Evolutionary conservation across 2,113 vertebrate genomes (phyloP).

Genomic region (Gallinago paraguaiae): DNA sequence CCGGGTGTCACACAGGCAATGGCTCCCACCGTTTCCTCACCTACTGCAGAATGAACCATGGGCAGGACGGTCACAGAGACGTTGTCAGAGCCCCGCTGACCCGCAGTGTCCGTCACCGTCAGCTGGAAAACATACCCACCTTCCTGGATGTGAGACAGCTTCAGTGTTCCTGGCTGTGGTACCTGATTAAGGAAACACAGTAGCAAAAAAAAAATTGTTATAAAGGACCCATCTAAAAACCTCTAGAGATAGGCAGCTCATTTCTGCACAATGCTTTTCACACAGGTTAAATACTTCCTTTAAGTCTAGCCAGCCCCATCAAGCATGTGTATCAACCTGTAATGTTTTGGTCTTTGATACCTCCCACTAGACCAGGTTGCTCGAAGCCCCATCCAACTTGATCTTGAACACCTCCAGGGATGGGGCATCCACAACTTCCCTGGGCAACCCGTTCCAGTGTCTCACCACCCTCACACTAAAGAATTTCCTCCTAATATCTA

Average conservation of each 20-base stretch:
- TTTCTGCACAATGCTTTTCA: not conserved
- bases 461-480: not conserved
- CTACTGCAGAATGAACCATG: conserved; percentile 80
- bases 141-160: conserved; percentile 85
- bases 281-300: not conserved
- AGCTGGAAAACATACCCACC: conserved; percentile 88
- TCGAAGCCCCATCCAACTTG: not conserved
- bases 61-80: conserved; percentile 87
- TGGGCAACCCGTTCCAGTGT: not conserved
- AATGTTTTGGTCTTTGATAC: not conserved
- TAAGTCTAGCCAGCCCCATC: not conserved
- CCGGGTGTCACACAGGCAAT: not conserved
- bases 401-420: not conserved
- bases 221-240: not conserved
- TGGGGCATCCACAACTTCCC: not conserved
- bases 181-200: conserved; percentile 74
- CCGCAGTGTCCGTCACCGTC: conserved; percentile 85
- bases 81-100: conserved; percentile 90
- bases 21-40: conserved; percentile 64
- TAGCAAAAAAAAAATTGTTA: not conserved
- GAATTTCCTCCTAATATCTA: not conserved
- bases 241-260: not conserved
- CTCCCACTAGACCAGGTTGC: not conserved
- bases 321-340: not conserved
- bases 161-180: conserved; percentile 89